Percentiles rank a stretch among this genome's conserved stretches.
These are phyloP conservation scores for Pedicia rivosa DNA, from an alignment of 2,888 invertebrate genomes.

Conservation along the genomic window DNA sequence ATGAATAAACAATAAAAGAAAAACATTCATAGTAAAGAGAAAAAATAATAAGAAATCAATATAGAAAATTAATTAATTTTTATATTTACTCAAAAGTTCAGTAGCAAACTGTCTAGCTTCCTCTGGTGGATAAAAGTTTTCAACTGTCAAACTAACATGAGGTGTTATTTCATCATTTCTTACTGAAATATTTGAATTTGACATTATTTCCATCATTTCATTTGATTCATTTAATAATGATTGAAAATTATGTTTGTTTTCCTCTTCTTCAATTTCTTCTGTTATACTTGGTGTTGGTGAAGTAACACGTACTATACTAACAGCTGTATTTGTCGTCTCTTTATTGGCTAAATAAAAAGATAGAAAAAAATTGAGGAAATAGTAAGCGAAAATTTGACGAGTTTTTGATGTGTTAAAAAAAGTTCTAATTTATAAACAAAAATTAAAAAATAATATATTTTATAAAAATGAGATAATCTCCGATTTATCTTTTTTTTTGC, in stretches of 20 bases:
- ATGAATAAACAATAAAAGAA: background rate
- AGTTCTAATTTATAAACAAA: too few relatives aligned
- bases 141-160: slow-evolving; percentile 46
- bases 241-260: slow-evolving; percentile 8
- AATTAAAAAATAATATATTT: too few relatives aligned
- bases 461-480: too few relatives aligned
- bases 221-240: slow-evolving; percentile 14
- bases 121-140: slow-evolving; percentile 41
- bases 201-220: slow-evolving; percentile 9
- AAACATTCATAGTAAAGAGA: background rate
- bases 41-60: slow-evolving; percentile 3
- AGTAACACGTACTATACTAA: slow-evolving; percentile 42
- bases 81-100: slow-evolving; percentile 29
- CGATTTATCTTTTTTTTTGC: too few relatives aligned
- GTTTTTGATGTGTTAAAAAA: too few relatives aligned
- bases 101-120: slow-evolving; percentile 31
- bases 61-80: background rate
- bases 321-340: slow-evolving; percentile 39
- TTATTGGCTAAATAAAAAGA: slow-evolving; percentile 15
- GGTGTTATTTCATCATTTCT: slow-evolving; percentile 32
- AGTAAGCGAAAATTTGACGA: too few relatives aligned
- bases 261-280: slow-evolving; percentile 16
- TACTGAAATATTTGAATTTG: slow-evolving; percentile 11
- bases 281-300: slow-evolving; percentile 30
- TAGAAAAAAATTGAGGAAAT: too few relatives aligned